Evolutionary conservation across 1,140 invertebrate genomes (phyloP), one percentile per base, ranked within the genome.

Genomic region (Drosophila tani): DNA sequence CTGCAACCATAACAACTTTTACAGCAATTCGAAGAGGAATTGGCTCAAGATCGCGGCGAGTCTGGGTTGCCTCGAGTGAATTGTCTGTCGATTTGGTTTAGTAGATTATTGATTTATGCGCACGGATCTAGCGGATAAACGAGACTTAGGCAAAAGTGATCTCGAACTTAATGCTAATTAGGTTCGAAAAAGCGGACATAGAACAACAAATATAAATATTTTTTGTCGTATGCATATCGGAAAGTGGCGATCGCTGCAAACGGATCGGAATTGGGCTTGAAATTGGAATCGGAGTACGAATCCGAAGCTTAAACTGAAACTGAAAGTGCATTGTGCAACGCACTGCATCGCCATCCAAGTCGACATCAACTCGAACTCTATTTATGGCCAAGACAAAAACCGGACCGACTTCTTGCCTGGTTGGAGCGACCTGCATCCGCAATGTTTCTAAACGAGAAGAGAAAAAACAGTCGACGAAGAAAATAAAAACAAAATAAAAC

Each of bases 331-430:
- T 88, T 88, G 85, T 85, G 86, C 75, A 90, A 90, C 64, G 79
- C 80, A 82, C 56, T 62, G 73, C 68, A 85, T 49, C 73, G 77
- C 75, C 77, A 69, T 51, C 70, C 69, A 59, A 69, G 77, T 62
- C 78, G 65, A 58, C 81, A 68, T 77, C 73, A 75, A 86, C 59
- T 56, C 68, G 58, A 74, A 53, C 82, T 86, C 85, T 85, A 70
- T 88, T 88, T 90, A 88, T 90, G 85, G 85, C 68, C 75, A 73
- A 90, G 53, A 82, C 85, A 76, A 71, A 88, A 88, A 88, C 85
- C 85, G 85, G 84, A 82, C 78, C 85, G 79, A 90, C 84, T 88
- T 88, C 84, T 90, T 68, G 81, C 67, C 67, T 40, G 73, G 45
- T 59, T 73, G 70, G 70, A 70, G 58, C 43, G 67, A 80, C 83